A percentile compares a stretch with the other conserved stretches of the same genome.
phyloP scores from a whole-genome alignment of 2,888 invertebrate species.

The Lithophane semibrunnea region DNA sequence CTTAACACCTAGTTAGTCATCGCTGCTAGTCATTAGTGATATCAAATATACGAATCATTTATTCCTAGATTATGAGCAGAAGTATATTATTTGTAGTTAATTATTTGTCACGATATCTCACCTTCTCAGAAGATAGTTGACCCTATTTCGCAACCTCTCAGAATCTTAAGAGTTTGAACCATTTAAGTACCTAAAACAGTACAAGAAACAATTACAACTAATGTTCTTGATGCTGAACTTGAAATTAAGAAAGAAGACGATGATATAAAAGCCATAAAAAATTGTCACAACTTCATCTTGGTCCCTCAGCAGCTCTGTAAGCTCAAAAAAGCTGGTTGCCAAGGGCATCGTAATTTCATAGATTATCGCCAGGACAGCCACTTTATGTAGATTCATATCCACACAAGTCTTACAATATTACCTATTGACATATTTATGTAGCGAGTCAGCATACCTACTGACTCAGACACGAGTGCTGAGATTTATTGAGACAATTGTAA shows the following conservation, averaged over 20 bases:
- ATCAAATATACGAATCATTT: slow-evolving; percentile 10
- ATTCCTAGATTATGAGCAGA: not conserved
- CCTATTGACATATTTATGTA: slow-evolving; percentile 53
- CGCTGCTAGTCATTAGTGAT: not conserved
- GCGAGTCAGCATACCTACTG: slow-evolving; percentile 25
- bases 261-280: not conserved
- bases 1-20: slow-evolving; percentile 17
- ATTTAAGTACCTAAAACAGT: not conserved
- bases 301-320: not conserved
- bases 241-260: not conserved
- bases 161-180: not conserved
- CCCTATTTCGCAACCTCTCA: not conserved
- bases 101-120: not conserved
- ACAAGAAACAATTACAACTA: not conserved
- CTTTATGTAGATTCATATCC: not conserved
- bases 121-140: not conserved
- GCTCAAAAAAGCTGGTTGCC: not conserved
- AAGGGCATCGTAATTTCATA: not conserved
- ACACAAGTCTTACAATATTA: slow-evolving; percentile 23
- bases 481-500: slow-evolving; percentile 57
- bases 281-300: not conserved
- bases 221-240: not conserved
- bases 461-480: slow-evolving; percentile 40
- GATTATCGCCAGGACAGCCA: slow-evolving; percentile 21
- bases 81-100: not conserved